Evolutionary conservation across 2,113 vertebrate species (phyloP), one percentile per base, ranked within the genome.

Genomic region (Suricata suricatta): DNA sequence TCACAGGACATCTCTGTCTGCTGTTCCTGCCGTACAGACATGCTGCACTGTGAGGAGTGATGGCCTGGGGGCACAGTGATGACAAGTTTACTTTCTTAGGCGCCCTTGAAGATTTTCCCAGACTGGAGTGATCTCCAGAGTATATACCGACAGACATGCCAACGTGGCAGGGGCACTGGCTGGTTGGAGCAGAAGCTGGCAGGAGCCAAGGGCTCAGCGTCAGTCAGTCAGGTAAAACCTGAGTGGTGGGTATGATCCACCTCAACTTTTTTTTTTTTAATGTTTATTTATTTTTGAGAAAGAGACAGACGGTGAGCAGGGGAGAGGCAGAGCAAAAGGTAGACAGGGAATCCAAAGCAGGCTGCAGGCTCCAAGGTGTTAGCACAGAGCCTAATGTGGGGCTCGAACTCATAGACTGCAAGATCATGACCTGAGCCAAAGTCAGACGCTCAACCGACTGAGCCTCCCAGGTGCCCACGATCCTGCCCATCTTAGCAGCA

Each of bases 11-110:
- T 2, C 27, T 0, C 29, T 66, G 29, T 41, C 10, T 41, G 16
- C 3, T 44, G 41, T 10, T 21, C 1, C 23, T 47, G 64, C 27
- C 3, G 0, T 41, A 8, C 5, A 16, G 74, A 19, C 1, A 0
- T 1, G 12, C 0, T 3, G 31, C 6, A n/a, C 5, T 1, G 5
- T 11, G 7, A 3, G 4, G 5, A 33, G 47, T 21, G 33, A 38
- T 8, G 66, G 38, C 2, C 3, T 19, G 16, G 7, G n/a, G n/a
- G 11, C 52, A 2, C 12, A 21, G 11, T 2, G 11, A 16, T 13
- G 5, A 11, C 7, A 3, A 9, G 27, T 7, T 63, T 7, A 19
- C 27, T 23, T 6, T 64, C 68, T 41, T 21, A 54, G 31, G 31
- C 5, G 5, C 33, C 47, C 29, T 38, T 23, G 13, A 64, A 10